Evolutionary conservation across 2,888 invertebrate species (phyloP).

Genomic region (Brachylomia viminalis): DNA sequence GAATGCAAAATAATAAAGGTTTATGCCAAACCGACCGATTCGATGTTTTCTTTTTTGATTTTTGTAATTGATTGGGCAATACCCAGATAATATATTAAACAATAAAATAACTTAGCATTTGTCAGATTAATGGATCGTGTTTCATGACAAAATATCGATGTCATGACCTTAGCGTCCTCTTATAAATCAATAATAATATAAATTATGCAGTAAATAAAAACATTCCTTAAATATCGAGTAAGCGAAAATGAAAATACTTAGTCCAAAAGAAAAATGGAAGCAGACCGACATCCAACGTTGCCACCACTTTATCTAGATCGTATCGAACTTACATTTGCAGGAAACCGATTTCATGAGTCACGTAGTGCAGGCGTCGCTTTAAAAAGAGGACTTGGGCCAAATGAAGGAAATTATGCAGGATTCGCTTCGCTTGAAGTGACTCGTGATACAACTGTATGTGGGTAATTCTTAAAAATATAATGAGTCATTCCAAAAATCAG

Average conservation of each 20-base stretch:
- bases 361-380: not conserved
- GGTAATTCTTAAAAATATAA: not conserved
- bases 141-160: constrained; percentile 18
- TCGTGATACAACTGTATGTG: not conserved
- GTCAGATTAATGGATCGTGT: constrained; percentile 23
- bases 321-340: constrained; percentile 25
- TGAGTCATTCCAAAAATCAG: constrained; percentile 7
- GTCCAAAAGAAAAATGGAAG: not conserved
- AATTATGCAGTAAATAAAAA: constrained; percentile 7
- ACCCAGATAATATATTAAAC: constrained; percentile 16
- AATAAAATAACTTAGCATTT: constrained; percentile 29
- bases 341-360: constrained; percentile 30
- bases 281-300: not conserved
- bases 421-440: not conserved
- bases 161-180: constrained; percentile 6
- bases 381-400: not conserved
- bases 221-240: not conserved
- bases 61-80: constrained; percentile 12
- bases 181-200: not conserved
- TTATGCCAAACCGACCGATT: not conserved
- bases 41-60: not conserved
- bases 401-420: constrained; percentile 27
- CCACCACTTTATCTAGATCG: constrained; percentile 15
- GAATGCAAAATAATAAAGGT: constrained; percentile 25
- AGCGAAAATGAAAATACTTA: not conserved